Conservation (phyloP, 2,113 vertebrate species). For the Crotalus viridis region DNA sequence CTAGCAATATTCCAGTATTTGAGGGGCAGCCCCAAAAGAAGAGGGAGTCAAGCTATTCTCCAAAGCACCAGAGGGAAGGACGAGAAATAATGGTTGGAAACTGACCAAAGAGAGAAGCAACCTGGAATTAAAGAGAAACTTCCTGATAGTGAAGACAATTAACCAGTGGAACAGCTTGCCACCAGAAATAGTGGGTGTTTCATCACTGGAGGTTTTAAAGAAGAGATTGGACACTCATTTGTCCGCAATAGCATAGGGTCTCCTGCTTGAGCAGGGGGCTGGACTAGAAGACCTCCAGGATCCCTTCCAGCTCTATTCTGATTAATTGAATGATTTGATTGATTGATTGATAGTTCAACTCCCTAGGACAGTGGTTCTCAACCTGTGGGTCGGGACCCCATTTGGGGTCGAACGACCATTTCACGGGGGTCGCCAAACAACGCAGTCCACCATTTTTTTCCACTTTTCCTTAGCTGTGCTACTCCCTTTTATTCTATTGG, state of each 20-base stretch:
- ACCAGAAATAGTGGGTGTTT: not conserved
- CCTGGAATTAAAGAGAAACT: not conserved
- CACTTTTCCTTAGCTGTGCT: no score
- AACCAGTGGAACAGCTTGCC: not conserved
- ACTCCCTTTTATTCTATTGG: no score
- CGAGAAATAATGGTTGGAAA: not conserved
- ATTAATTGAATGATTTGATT: not conserved
- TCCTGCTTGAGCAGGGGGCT: not conserved
- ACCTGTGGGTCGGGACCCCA: no score
- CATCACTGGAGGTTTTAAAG: not conserved
- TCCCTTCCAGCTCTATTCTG: not conserved
- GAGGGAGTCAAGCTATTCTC: not conserved
- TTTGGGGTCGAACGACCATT: no score
- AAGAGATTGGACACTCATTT: not conserved
- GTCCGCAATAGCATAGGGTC: fast-evolving
- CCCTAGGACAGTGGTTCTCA: not conserved
- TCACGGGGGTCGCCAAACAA: no score
- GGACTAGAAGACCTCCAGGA: not conserved
- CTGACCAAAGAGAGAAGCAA: not conserved
- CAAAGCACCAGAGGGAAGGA: not conserved
- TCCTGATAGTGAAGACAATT: not conserved
- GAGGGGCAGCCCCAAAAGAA: not conserved
- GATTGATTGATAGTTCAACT: not conserved
- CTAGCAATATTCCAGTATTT: no score
- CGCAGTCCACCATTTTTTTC: no score